Evolutionary conservation across 2,797 vertebrate species (phyloP).

Genomic region (Taeniopygia guttata): DNA sequence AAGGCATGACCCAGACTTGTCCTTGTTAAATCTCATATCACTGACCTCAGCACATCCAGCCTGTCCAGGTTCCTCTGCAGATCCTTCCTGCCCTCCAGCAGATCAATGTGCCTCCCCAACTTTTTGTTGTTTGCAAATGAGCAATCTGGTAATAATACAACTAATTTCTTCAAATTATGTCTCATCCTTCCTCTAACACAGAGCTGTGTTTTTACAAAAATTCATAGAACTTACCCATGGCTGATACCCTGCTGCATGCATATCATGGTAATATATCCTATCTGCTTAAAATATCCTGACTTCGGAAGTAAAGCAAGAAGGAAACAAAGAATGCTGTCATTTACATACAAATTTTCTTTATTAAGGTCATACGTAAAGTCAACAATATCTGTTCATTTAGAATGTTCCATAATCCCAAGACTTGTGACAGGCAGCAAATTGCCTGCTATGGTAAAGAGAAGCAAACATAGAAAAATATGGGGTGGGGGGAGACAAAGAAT

Average conservation of each 20-base stretch:
- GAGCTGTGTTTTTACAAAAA: background rate
- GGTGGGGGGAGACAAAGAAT: background rate
- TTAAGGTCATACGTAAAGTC: background rate
- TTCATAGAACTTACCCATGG: background rate
- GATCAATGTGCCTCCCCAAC: fast-evolving
- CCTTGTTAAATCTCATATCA: background rate
- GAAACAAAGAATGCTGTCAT: background rate
- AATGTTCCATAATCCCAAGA: background rate
- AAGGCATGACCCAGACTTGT: background rate
- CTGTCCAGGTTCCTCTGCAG: background rate
- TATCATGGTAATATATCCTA: background rate
- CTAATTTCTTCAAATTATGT: background rate
- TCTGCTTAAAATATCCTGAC: background rate
- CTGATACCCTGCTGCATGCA: background rate
- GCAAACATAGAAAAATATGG: background rate
- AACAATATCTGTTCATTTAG: background rate
- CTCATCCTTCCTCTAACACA: background rate
- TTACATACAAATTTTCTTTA: background rate
- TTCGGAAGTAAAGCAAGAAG: background rate
- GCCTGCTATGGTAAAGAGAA: background rate
- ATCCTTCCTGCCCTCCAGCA: background rate
- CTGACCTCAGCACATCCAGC: background rate
- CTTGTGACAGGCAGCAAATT: background rate
- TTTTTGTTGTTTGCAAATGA: background rate
- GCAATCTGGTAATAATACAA: background rate